Evolutionary conservation across 2,113 vertebrate species (phyloP).

Genomic region (Anarrhichthys ocellatus): DNA sequence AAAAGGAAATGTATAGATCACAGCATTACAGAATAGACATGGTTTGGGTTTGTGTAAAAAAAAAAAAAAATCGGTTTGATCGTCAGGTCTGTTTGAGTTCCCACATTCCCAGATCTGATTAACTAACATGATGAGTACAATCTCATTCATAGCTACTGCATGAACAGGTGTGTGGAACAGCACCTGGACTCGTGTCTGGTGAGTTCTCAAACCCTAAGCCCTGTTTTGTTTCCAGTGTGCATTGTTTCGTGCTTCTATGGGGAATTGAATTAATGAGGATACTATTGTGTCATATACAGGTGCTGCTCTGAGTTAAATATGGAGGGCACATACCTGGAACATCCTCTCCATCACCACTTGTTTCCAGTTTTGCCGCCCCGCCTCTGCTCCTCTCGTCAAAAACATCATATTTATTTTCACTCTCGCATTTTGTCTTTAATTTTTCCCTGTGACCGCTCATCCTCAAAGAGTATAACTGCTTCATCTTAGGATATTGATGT

Average conservation of each 20-base stretch:
- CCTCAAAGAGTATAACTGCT: background rate
- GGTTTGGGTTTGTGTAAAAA: background rate
- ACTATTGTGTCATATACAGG: slow-evolving; percentile 24
- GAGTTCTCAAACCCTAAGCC: background rate
- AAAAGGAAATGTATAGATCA: background rate
- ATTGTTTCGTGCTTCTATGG: slow-evolving; percentile 12
- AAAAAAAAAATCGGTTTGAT: background rate
- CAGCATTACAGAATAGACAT: background rate
- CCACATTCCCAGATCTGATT: background rate
- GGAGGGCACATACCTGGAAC: slow-evolving; percentile 4
- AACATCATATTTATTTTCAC: background rate
- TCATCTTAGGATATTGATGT: slow-evolving; percentile 48
- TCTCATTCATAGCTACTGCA: background rate
- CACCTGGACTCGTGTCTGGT: background rate
- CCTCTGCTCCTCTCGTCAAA: background rate
- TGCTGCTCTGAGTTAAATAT: slow-evolving; percentile 12
- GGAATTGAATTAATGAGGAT: slow-evolving; percentile 36
- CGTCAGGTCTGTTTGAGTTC: background rate
- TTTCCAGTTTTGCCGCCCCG: slow-evolving; percentile 15
- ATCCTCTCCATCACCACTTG: background rate
- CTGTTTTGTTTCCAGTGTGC: background rate
- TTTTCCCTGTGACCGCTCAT: background rate
- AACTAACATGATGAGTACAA: background rate
- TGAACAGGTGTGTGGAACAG: background rate
- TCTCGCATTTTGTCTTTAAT: background rate